These are phyloP conservation scores for Pristionchus maxplancki DNA, from an alignment of 2,888 invertebrate species.

Conservation along the genomic window DNA sequence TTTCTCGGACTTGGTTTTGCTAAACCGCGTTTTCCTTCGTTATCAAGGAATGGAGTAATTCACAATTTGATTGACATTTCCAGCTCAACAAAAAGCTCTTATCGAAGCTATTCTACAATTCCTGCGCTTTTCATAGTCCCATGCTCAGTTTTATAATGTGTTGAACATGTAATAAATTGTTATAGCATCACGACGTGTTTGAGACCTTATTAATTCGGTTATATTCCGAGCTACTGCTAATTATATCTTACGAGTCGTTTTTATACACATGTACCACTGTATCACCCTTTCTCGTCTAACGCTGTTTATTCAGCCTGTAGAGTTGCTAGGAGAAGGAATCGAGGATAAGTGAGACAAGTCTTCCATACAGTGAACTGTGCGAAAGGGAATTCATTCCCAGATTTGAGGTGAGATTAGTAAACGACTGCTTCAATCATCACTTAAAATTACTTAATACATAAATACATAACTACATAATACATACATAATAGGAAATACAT, in stretches of 20 bases:
- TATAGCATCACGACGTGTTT: background rate
- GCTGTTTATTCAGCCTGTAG: slow-evolving; percentile 1
- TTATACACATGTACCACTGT: background rate
- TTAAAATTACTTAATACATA: too few species aligned
- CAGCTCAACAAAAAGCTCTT: background rate
- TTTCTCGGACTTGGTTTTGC: background rate
- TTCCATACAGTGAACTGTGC: background rate
- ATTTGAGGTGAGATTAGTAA: background rate
- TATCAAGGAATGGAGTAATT: too few species aligned
- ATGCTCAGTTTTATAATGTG: background rate
- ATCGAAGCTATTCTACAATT: background rate
- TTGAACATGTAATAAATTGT: background rate
- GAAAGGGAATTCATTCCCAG: background rate
- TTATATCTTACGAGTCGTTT: background rate
- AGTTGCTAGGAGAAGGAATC: background rate
- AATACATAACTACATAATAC: too few species aligned
- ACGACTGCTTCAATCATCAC: too few species aligned
- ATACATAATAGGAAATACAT: too few species aligned
- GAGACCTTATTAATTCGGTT: background rate
- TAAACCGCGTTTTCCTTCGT: background rate
- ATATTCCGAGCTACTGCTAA: background rate
- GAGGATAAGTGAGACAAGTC: background rate
- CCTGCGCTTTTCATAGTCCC: background rate
- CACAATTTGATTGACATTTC: background rate
- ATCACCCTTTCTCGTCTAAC: background rate